These are phyloP conservation scores for Linepithema humile DNA, from an alignment of 1,140 invertebrate genomes.

Conservation along the genomic window DNA sequence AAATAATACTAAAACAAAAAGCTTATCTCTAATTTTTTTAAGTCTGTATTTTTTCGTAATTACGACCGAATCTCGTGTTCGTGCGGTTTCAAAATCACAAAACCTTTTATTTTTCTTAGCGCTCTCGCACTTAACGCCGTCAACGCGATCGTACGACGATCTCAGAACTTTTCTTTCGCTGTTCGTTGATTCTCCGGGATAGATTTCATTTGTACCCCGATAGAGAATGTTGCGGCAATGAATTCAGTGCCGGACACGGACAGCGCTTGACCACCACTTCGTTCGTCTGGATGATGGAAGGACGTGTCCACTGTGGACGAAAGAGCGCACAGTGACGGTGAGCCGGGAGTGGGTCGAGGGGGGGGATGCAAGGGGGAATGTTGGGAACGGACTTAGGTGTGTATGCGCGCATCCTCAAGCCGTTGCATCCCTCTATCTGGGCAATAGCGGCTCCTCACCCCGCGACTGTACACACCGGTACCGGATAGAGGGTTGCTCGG, in stretches of 20 bases:
- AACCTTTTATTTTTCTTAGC: neutral
- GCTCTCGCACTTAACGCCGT: neutral
- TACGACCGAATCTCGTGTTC: neutral
- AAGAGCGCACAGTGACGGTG: slow-evolving; percentile 55
- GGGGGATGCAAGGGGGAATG: slow-evolving; percentile 27
- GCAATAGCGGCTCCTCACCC: slow-evolving; percentile 36
- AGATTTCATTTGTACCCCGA: slow-evolving; percentile 23
- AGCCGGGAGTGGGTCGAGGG: slow-evolving; percentile 22
- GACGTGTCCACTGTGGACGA: slow-evolving; percentile 61
- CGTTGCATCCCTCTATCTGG: slow-evolving; percentile 69
- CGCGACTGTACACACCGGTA: slow-evolving; percentile 63
- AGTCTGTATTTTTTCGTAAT: neutral
- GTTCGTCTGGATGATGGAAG: slow-evolving; percentile 64
- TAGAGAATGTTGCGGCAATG: slow-evolving; percentile 43
- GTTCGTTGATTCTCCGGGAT: neutral
- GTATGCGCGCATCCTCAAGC: slow-evolving; percentile 63
- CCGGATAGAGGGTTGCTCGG: slow-evolving; percentile 72
- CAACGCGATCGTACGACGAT: neutral
- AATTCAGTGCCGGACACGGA: slow-evolving; percentile 24
- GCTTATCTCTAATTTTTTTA: neutral
- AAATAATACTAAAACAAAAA: neutral
- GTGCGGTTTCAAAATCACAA: neutral
- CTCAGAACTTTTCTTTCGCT: neutral
- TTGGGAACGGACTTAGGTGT: slow-evolving; percentile 57
- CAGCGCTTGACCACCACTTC: slow-evolving; percentile 61